A percentile compares a stretch with the other conserved stretches of the same genome.
These are phyloP conservation scores for Ailurus styani DNA, from an alignment of 2,113 vertebrate genomes.

Conservation along the genomic window DNA sequence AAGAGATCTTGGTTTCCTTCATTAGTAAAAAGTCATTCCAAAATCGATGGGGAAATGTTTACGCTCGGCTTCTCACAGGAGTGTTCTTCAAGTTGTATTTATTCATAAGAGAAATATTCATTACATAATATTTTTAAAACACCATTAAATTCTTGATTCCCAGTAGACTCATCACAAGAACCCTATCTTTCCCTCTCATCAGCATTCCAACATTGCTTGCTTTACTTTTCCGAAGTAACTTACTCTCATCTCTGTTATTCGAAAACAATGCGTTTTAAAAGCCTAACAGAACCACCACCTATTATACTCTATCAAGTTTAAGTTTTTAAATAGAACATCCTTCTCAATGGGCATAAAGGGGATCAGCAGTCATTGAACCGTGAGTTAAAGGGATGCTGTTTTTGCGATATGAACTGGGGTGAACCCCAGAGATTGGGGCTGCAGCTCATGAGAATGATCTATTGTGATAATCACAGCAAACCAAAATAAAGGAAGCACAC, in stretches of 20 bases:
- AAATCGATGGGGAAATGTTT: not conserved
- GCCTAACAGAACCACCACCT: not conserved
- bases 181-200: not conserved
- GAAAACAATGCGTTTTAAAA: not conserved
- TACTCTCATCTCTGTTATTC: not conserved
- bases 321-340: not conserved
- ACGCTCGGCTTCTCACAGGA: not conserved
- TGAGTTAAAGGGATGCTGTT: conserved; percentile 23
- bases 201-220: not conserved
- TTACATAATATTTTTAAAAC: not conserved
- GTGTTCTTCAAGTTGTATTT: not conserved
- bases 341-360: not conserved
- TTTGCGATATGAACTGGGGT: conserved; percentile 11
- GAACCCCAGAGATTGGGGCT: not conserved
- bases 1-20: conserved; percentile 3
- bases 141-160: not conserved
- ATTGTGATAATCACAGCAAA: conserved; percentile 6
- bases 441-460: not conserved
- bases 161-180: not conserved
- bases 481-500: conserved; percentile 26
- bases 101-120: conserved; percentile 11
- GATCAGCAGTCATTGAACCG: not conserved
- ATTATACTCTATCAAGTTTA: not conserved
- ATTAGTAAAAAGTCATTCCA: conserved; percentile 26
- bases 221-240: conserved; percentile 13